These are phyloP conservation scores for Drosophila koepferae DNA, from an alignment of 2,888 invertebrate genomes.

Conservation along the genomic window DNA sequence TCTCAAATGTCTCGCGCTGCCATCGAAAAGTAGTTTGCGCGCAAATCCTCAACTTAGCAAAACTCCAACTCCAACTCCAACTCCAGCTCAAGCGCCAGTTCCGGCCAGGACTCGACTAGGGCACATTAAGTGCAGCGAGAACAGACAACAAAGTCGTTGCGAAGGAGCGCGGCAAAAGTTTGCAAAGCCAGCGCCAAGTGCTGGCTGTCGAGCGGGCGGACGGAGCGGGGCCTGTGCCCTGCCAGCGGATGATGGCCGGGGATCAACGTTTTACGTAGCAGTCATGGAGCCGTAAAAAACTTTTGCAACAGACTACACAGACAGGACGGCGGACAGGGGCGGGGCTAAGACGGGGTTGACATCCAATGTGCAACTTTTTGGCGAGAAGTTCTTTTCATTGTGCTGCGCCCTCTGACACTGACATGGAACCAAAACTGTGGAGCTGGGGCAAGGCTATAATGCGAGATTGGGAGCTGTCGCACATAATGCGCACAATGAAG, in stretches of 20 bases:
- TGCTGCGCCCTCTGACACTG: constrained; percentile 72
- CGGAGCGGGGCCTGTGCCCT: constrained; percentile 22
- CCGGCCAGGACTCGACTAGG: constrained; percentile 31
- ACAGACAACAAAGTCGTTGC: constrained; percentile 60
- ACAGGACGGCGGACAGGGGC: constrained; percentile 7
- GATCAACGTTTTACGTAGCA: constrained; percentile 81
- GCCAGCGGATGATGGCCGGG: constrained; percentile 79
- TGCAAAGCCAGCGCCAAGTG: constrained; percentile 66
- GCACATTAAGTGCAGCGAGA: constrained; percentile 76
- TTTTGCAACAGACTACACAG: constrained; percentile 56
- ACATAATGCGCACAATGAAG: constrained; percentile 83
- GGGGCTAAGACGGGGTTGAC: constrained; percentile 1
- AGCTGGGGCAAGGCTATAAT: not conserved
- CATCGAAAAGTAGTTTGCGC: constrained; percentile 80
- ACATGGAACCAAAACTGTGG: constrained; percentile 39
- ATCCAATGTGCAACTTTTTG: constrained; percentile 73
- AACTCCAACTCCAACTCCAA: constrained; percentile 42
- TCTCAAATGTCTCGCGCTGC: constrained; percentile 66
- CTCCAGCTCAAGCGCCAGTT: constrained; percentile 24
- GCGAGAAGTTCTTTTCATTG: constrained; percentile 78
- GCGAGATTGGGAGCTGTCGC: constrained; percentile 64
- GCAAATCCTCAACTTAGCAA: constrained; percentile 81
- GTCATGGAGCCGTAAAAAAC: constrained; percentile 64
- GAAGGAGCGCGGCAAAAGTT: constrained; percentile 65
- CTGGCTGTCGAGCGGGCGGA: not conserved